Evolutionary conservation across 2,797 vertebrate species (phyloP).

Genomic region (Acanthornis magna): DNA sequence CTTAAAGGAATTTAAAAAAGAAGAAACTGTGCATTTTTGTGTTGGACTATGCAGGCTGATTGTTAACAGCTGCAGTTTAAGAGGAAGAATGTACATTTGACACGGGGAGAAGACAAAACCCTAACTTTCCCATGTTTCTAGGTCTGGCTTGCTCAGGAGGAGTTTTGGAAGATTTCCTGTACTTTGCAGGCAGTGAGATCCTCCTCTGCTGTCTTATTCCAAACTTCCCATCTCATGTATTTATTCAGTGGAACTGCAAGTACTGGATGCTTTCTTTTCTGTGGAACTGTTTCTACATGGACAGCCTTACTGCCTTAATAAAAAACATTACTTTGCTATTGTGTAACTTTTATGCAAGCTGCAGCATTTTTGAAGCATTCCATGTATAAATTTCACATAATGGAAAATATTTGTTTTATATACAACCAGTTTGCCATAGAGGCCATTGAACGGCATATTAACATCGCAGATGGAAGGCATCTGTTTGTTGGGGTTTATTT

Average conservation of each 20-base stretch:
- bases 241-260: neutral
- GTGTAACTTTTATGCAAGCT: neutral
- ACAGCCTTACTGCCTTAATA: neutral
- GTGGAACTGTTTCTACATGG: neutral
- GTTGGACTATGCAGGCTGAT: neutral
- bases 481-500: neutral
- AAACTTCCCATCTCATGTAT: neutral
- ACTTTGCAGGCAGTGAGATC: neutral
- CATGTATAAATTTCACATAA: neutral
- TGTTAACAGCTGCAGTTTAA: neutral
- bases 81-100: neutral
- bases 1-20: neutral
- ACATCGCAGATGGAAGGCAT: neutral
- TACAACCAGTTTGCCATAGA: neutral
- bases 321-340: slow-evolving; percentile 7
- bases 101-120: neutral
- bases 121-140: neutral
- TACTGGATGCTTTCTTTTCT: neutral
- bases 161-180: neutral
- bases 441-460: neutral
- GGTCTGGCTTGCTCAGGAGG: neutral
- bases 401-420: neutral
- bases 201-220: neutral
- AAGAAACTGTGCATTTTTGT: neutral
- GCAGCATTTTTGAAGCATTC: neutral